These are phyloP conservation scores for Apis florea DNA, from an alignment of 1,140 invertebrate species.

Conservation along the genomic window DNA sequence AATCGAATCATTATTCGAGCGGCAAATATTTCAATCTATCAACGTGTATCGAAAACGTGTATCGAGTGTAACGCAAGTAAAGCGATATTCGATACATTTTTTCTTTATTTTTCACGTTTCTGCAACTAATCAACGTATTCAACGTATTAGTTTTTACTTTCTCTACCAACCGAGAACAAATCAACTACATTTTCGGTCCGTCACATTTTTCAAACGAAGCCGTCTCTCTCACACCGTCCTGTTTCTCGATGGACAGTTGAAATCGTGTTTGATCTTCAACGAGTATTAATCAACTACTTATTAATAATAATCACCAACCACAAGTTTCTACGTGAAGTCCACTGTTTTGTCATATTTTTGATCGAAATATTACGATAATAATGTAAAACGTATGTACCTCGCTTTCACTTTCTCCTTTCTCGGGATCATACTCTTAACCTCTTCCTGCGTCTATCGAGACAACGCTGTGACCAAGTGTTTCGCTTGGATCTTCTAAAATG, in stretches of 20 bases:
- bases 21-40: conserved; percentile 8
- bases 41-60: not conserved
- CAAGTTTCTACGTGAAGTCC: conserved; percentile 52
- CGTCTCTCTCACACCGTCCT: conserved; percentile 30
- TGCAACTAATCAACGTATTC: not conserved
- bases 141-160: conserved; percentile 63
- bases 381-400: not conserved
- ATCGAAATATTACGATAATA: not conserved
- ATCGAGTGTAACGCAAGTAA: no score
- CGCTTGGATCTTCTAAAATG: not conserved
- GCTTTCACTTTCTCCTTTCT: no score
- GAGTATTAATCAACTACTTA: conserved; percentile 42
- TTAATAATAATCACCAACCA: not conserved
- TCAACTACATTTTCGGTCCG: not conserved
- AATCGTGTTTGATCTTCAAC: not conserved
- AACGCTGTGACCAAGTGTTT: no score
- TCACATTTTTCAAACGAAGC: not conserved
- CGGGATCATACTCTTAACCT: no score
- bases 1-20: no score
- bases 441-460: no score
- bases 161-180: conserved; percentile 39
- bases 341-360: conserved; percentile 51
- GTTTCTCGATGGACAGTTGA: conserved; percentile 59
- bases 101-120: not conserved
- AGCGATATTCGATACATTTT: no score